Base-by-base conservation (phyloP, 2,888 invertebrate species). In the Eudasyphora cyanicolor region DNA sequence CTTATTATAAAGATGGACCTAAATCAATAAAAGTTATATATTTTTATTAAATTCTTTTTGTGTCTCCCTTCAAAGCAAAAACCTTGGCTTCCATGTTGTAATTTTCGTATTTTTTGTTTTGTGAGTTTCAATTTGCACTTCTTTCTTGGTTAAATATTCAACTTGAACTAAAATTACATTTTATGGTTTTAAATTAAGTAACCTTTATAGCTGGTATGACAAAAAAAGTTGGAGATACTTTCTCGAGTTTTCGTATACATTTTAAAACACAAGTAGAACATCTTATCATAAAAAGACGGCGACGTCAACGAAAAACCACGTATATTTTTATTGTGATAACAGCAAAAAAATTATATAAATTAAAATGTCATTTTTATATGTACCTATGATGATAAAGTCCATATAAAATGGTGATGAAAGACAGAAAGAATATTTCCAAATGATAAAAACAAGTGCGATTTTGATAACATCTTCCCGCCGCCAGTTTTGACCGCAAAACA, bases 131-230 rank as follows among this genome's bases (percentile, higher is more conserved):
- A 7, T n/a, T n/a, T n/a, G 8, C 17, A 51, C 73, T 77, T 74
- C 29, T 79, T 76, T 54, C 19, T 54, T 19, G 17, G 6, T 75
- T 19, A 57, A 73, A 67, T 57, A 79, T 67, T 70, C 38, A 35
- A 73, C 32, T 45, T 17, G 45, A 27, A 79, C 79, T 83, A 69
- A 82, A 79, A 71, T 71, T 27, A 54, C 21, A 4, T 76, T 73
- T 67, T 21, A 74, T 54, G 57, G 51, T 29, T 45, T 76, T 51
- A 29, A 62, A 69, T 69, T 67, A 51, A 75, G 71, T 74, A 79
- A 70, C 17, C 21, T 71, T 49, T 70, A 17, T 82, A 42, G n/a
- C n/a, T n/a, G n/a, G n/a, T n/a, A n/a, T n/a, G n/a, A n/a, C n/a
- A n/a, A 29, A 38, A 49, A 35, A 17, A 49, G 6, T 17, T 2